Evolutionary conservation across 2,113 vertebrate genomes (phyloP), one percentile per base, ranked within the genome.

Genomic region (Camarhynchus parvulus): DNA sequence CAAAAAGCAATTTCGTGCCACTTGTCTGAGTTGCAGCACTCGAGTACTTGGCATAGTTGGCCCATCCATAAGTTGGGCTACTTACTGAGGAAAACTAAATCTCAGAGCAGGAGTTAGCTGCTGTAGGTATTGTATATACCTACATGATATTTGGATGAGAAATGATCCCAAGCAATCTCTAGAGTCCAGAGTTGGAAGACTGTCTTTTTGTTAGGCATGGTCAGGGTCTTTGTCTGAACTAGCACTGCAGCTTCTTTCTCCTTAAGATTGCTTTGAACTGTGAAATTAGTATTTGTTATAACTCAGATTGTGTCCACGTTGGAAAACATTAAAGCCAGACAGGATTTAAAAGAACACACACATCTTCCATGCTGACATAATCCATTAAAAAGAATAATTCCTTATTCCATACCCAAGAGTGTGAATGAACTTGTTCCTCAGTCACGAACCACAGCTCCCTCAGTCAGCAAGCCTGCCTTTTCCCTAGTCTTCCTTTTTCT

Each of bases 391-490:
- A 70, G 17, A 67, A 14, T 35, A 58, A 61, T 49, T 83, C 42
- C n/a, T 55, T 15, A 7, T 55, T 61, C 58, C 1, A 0, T 50
- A 19, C 6, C 10, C 20, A 23, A 41, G 21, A 20, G 10, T 67
- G 14, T 7, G 33, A 86, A 83, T 31, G 18, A 55, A 33, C 35
- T 80, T 42, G 14, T 58, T 66, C 15, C 53, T 80, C 49, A 35
- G 13, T 73, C 3, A 1, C 4, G 27, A 83, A 19, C 23, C 0
- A 0, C 17, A 33, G 20, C 15, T 61, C 35, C 25, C 23, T 42
- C 35, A 31, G 14, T 35, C 42, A 56, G 20, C 41, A 49, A n/a
- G 11, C 9, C 24, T 64, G 14, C 9, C 66, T 63, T 47, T 55
- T 55, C 30, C 16, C 24, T 41, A 8, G 30, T 27, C 35, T 49